Percentiles rank a stretch among this genome's conserved stretches.
phyloP scores from a whole-genome alignment of 64 coral and sea anemone species.

The Catalaphyllia jardinei region DNA sequence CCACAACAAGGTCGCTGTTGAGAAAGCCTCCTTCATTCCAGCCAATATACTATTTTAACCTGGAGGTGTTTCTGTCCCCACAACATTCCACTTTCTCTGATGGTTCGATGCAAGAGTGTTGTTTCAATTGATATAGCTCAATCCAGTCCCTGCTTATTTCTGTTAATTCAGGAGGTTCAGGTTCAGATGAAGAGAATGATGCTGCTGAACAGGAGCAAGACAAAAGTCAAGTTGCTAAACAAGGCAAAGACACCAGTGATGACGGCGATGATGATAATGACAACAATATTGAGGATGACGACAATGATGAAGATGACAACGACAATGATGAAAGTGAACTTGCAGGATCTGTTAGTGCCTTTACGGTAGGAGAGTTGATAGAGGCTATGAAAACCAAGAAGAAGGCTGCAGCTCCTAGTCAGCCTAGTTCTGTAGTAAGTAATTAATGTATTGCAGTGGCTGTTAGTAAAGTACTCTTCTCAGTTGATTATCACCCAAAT shows the following conservation, averaged over 20 bases:
- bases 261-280: conserved; percentile 27
- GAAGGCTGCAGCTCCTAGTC: background rate
- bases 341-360: background rate
- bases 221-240: background rate
- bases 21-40: no score
- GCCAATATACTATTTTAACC: no score
- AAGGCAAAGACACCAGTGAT: conserved; percentile 31
- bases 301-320: conserved; percentile 42
- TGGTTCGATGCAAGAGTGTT: no score
- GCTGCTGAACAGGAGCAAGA: background rate
- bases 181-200: conserved; percentile 44
- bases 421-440: conserved; percentile 49
- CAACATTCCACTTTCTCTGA: no score
- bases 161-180: conserved; percentile 31
- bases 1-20: no score
- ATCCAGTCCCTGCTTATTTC: background rate
- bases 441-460: background rate
- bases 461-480: background rate
- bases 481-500: background rate
- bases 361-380: conserved; percentile 64
- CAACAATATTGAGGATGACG: conserved; percentile 38
- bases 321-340: conserved; percentile 2
- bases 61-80: no score
- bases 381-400: conserved; percentile 63
- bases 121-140: no score